Evolutionary conservation across 2,888 invertebrate species (phyloP).

Genomic region (Ormyrus rosae): DNA sequence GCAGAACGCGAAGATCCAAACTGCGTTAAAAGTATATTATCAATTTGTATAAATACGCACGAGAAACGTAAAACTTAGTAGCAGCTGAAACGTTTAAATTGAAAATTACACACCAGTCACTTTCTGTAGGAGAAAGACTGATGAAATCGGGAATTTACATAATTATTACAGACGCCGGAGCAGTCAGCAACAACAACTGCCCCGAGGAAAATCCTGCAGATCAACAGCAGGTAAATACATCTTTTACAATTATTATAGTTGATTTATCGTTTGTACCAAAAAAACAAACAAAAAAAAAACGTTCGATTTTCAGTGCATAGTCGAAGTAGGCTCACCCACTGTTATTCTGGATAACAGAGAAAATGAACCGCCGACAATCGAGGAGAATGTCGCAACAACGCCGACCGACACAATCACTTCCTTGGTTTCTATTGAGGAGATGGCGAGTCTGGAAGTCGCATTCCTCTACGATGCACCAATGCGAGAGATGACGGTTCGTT

Average conservation of each 20-base stretch:
- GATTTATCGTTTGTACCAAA: neutral
- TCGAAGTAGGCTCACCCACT: constrained; percentile 70
- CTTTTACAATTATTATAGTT: neutral
- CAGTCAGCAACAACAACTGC: constrained; percentile 31
- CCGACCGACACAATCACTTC: constrained; percentile 73
- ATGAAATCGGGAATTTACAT: neutral
- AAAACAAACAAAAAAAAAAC: constrained; percentile 9
- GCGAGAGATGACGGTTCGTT: constrained; percentile 87
- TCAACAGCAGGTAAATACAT: constrained; percentile 58
- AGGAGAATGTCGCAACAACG: constrained; percentile 73
- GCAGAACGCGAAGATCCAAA: no score
- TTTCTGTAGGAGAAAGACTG: no score
- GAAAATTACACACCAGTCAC: no score
- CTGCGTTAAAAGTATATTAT: no score
- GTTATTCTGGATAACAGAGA: constrained; percentile 69
- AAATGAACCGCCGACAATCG: constrained; percentile 65
- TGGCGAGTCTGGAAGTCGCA: constrained; percentile 88
- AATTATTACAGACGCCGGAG: constrained; percentile 61
- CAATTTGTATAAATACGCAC: no score
- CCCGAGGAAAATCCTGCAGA: constrained; percentile 65
- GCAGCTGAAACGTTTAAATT: no score
- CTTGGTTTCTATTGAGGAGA: constrained; percentile 68
- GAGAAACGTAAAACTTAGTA: no score
- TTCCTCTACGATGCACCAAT: constrained; percentile 93
- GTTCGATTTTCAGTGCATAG: constrained; percentile 68